These are phyloP conservation scores for Platycheirus rosarum DNA, from an alignment of 2,888 invertebrate species.

Conservation along the genomic window DNA sequence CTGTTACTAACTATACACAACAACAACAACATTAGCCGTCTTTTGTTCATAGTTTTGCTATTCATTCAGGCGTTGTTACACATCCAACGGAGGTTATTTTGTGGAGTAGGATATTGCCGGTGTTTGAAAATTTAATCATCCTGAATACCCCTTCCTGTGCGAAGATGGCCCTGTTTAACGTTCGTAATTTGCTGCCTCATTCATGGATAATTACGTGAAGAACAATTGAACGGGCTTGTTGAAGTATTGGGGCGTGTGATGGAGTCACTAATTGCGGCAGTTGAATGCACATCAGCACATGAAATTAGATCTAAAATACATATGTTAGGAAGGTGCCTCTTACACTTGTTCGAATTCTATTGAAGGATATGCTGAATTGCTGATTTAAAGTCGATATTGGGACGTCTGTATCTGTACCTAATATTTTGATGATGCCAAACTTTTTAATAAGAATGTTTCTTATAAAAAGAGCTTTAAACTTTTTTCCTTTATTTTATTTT, in stretches of 20 bases:
- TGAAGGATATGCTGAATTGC: background rate
- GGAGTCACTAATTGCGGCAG: conserved; percentile 29
- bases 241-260: conserved; percentile 7
- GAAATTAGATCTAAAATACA: conserved; percentile 4
- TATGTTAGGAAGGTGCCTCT: no score
- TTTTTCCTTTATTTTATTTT: no score
- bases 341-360: no score
- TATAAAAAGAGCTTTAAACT: no score
- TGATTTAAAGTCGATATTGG: no score
- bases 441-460: no score
- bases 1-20: background rate
- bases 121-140: conserved; percentile 36
- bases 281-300: background rate
- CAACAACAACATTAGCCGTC: background rate
- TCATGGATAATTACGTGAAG: conserved; percentile 31
- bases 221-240: conserved; percentile 32
- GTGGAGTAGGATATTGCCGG: conserved; percentile 6
- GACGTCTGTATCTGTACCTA: no score
- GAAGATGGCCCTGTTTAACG: conserved; percentile 10
- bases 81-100: conserved; percentile 4
- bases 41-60: conserved; percentile 9
- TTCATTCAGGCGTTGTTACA: conserved; percentile 11
- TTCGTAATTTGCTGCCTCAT: conserved; percentile 36
- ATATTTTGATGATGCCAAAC: no score
- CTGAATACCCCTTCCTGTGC: conserved; percentile 17